These are phyloP conservation scores for Drosophila orena DNA, from an alignment of 1,140 invertebrate genomes.

Conservation along the genomic window DNA sequence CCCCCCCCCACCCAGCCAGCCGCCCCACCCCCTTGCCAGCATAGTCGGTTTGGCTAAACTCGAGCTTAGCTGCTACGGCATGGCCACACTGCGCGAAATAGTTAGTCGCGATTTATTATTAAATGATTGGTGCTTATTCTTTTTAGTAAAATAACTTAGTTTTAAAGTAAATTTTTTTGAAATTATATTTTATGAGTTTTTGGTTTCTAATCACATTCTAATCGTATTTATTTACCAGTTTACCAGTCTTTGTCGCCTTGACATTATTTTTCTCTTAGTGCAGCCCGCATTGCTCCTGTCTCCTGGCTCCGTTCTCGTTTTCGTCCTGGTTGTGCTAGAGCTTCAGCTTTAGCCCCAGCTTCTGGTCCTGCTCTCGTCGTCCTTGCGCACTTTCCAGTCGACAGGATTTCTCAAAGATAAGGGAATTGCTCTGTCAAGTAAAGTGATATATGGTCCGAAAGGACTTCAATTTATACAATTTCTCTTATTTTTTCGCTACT, in stretches of 20 bases:
- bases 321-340: slow-evolving; percentile 45
- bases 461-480: slow-evolving; percentile 85
- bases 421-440: slow-evolving; percentile 85
- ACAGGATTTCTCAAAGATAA: slow-evolving; percentile 85
- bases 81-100: slow-evolving; percentile 5
- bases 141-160: no score
- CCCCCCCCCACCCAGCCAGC: no score
- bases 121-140: neutral
- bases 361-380: slow-evolving; percentile 52
- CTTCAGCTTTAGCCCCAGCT: slow-evolving; percentile 15
- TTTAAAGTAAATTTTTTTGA: no score
- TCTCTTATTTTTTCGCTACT: slow-evolving; percentile 83
- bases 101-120: neutral
- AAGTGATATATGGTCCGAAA: slow-evolving; percentile 85
- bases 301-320: slow-evolving; percentile 40
- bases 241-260: neutral
- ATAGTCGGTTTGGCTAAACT: slow-evolving; percentile 80
- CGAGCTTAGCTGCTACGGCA: slow-evolving; percentile 75
- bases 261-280: slow-evolving; percentile 15
- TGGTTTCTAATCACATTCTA: no score
- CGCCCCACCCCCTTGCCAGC: slow-evolving; percentile 3
- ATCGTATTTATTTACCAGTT: neutral
- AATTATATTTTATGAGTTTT: no score
- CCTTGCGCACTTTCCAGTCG: slow-evolving; percentile 83
- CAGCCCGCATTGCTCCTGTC: slow-evolving; percentile 68